Evolutionary conservation across 2,888 invertebrate species (phyloP).

Genomic region (Graphium colonna): DNA sequence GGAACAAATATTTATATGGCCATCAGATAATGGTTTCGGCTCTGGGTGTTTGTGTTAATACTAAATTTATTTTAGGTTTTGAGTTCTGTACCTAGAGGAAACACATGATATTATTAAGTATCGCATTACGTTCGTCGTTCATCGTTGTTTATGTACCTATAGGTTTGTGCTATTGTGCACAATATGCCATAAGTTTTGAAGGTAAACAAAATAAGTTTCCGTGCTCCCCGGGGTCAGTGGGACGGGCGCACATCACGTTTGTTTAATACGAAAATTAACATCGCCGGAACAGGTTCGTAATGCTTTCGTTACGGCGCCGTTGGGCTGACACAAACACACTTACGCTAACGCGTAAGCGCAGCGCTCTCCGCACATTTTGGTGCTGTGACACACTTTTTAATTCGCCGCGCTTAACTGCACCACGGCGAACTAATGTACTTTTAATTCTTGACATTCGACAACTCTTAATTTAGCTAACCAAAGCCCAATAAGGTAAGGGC

Average conservation of each 20-base stretch:
- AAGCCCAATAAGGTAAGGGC: constrained; percentile 23
- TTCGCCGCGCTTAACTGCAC: too few relatives aligned
- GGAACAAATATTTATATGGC: too few relatives aligned
- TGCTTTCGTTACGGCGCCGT: constrained; percentile 46
- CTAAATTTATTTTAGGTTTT: too few relatives aligned
- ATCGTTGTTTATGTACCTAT: too few relatives aligned
- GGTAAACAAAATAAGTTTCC: constrained; percentile 56
- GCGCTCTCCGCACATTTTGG: constrained; percentile 49
- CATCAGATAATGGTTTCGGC: too few relatives aligned
- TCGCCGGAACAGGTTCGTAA: constrained; percentile 58
- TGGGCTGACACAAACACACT: constrained; percentile 48
- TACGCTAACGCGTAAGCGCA: constrained; percentile 63
- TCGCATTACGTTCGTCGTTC: too few relatives aligned
- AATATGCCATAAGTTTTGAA: too few relatives aligned
- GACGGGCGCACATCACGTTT: constrained; percentile 50
- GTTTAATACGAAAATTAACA: constrained; percentile 62
- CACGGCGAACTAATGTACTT: constrained; percentile 29
- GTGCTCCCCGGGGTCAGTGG: constrained; percentile 56
- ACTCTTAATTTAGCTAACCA: constrained; percentile 21
- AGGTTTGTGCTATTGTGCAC: too few relatives aligned
- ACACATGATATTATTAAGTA: too few relatives aligned
- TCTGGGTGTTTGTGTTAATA: too few relatives aligned
- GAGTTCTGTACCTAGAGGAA: too few relatives aligned
- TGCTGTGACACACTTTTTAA: constrained; percentile 66
- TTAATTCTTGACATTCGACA: constrained; percentile 30